Base-by-base conservation (phyloP, 2,113 vertebrate genomes). In the Psophia crepitans region DNA sequence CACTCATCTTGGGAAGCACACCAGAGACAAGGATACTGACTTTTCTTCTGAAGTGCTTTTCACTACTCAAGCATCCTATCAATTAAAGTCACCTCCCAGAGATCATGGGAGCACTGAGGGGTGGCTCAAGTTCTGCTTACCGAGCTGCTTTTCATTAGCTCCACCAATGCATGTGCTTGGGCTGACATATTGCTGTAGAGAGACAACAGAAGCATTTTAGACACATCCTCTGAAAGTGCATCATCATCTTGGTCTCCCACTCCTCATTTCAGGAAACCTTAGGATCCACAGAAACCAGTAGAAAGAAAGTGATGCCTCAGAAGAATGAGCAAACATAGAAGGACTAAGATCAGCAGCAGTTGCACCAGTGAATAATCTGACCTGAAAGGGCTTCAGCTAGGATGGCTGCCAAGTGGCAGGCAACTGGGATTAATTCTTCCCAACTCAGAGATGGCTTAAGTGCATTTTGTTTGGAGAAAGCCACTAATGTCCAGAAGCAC, bases 141-240 rank as follows among this genome's bases (percentile, higher is more conserved):
- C 4, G 89, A 37, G 85, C 96, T 98, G 28, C 76, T 97, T 93
- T 98, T 99, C 97, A 99, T 98, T 60, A 79, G 87, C 14, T 98
- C 90, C 89, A 99, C 96, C 60, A 99, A 90, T 33, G 64, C 78
- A 57, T 4, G 92, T 61, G 98, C 98, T 97, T 99, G 99, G 26
- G 51, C 93, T 23, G 98, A 97, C 97, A 99, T 98, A 83, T 97
- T 98, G 26, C 99, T 99, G 89, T 44, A 32, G 13, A 66, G 35
- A 83, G 21, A 88, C 46, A 28, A 94, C 8, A 89, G 32, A 76
- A 79, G 15, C 16, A 57, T 6, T 9, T 93, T 16, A 96, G 68
- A 48, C 43, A 13, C 2, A 8, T 49, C 18, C 22, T 75, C 32
- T 74, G 63, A 89, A 79, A 71, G 20, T 14, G 33, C 3, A 1